Evolutionary conservation across 2,888 invertebrate genomes (phyloP), one percentile per base, ranked within the genome.

Genomic region (Julus scanicus): DNA sequence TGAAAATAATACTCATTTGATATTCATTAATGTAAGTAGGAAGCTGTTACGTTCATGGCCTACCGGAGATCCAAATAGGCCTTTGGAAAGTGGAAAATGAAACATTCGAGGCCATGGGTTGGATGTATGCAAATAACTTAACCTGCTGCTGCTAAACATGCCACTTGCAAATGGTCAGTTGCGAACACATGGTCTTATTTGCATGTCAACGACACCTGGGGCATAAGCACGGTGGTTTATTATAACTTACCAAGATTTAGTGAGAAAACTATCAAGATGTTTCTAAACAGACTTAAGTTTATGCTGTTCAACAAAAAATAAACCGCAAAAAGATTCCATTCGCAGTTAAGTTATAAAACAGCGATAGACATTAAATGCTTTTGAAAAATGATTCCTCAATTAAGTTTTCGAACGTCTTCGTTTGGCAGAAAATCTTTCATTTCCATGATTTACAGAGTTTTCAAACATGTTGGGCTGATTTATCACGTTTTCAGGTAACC

Each of bases 131-230:
- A 63, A 63, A 63, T 63, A 63, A 63, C 63, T 63, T n/a, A 63
- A 63, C 63, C 63, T 63, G 63, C 63, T 63, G 63, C n/a, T 63
- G n/a, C 1, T 63, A 63, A 63, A 63, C n/a, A 63, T 63, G 63
- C 63, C 63, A 63, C n/a, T 63, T 63, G 63, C 63, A 63, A 63
- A n/a, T 63, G 63, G 63, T 63, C 63, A 63, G 63, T 63, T 53
- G n/a, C 17, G 3, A 63, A 63, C 63, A n/a, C 63, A 63, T 63
- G 63, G n/a, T n/a, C 63, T 63, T 29, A 2, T n/a, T 63, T 15
- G n/a, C n/a, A 63, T 63, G 63, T n/a, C 63, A 63, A 15, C 63
- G n/a, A 63, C 63, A 63, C 63, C 63, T 63, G 63, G 63, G 63
- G 63, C 63, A 63, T 17, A n/a, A 63, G 17, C n/a, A 63, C n/a